A percentile compares a stretch with the other conserved stretches of the same genome.
Evolutionary conservation across 2,888 invertebrate genomes (phyloP).

Genomic region (Strigamia maritima): DNA sequence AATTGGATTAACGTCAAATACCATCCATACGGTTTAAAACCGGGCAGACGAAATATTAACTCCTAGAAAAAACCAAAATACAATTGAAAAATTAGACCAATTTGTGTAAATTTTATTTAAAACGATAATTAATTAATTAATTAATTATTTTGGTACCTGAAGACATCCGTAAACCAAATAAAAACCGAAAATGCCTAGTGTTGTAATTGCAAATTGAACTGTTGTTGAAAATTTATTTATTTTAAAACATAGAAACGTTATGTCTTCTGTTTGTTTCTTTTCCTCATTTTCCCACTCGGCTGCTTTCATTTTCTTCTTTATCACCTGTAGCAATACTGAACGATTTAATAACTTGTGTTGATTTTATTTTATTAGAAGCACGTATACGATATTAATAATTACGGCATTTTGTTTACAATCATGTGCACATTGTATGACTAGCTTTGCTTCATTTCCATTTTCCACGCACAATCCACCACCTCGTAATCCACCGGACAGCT

Average conservation of each 20-base stretch:
- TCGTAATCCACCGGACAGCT: too few relatives aligned
- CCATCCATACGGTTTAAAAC: slow-evolving; percentile 85
- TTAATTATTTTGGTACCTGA: slow-evolving; percentile 61
- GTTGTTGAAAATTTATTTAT: slow-evolving; percentile 64
- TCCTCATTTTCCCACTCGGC: background rate
- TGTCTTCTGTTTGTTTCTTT: background rate
- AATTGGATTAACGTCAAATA: slow-evolving; percentile 91
- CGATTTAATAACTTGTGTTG: too few relatives aligned
- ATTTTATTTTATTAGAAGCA: too few relatives aligned
- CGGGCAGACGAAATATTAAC: slow-evolving; percentile 83
- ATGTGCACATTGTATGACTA: too few relatives aligned
- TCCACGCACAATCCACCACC: too few relatives aligned
- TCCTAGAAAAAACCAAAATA: slow-evolving; percentile 60
- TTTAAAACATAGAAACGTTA: slow-evolving; percentile 66
- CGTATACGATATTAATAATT: too few relatives aligned
- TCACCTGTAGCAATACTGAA: too few relatives aligned
- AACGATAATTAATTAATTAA: too few relatives aligned
- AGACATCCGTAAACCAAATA: slow-evolving; percentile 88
- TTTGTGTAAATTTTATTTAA: background rate
- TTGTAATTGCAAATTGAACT: slow-evolving; percentile 72
- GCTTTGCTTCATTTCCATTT: too few relatives aligned
- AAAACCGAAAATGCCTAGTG: slow-evolving; percentile 76
- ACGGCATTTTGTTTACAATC: too few relatives aligned
- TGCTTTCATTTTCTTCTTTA: background rate
- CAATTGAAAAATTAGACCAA: background rate